These are phyloP conservation scores for Dynastes tityus DNA, from an alignment of 2,888 invertebrate genomes.

Conservation along the genomic window DNA sequence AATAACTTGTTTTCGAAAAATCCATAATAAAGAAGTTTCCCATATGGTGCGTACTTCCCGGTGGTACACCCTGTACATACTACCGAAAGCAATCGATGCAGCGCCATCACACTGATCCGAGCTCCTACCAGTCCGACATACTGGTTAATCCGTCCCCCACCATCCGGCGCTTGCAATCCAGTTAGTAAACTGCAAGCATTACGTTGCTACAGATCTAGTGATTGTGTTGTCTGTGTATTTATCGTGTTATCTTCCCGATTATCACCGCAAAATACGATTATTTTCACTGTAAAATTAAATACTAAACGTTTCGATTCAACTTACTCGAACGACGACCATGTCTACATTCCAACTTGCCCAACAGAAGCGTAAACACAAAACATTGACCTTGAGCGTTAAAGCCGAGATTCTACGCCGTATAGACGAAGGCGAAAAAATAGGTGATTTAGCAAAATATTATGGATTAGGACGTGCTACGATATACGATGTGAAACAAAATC, in stretches of 20 bases:
- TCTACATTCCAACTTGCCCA: background rate
- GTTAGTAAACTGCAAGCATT: too few relatives aligned
- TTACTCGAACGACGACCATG: background rate
- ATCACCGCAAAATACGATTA: background rate
- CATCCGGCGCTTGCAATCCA: background rate
- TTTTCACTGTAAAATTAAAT: background rate
- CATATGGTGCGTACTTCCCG: too few relatives aligned
- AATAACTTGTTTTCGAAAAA: too few relatives aligned
- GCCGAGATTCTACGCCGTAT: conserved; percentile 13
- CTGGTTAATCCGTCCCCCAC: conserved; percentile 6
- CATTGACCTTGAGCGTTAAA: conserved; percentile 31
- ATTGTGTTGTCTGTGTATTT: background rate
- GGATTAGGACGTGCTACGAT: conserved; percentile 37
- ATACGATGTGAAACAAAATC: conserved; percentile 27
- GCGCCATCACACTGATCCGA: conserved; percentile 8
- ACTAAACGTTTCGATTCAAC: background rate
- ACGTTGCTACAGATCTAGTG: too few relatives aligned
- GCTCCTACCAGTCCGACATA: background rate
- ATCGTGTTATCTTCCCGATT: background rate
- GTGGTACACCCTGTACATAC: too few relatives aligned
- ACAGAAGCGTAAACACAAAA: conserved; percentile 39
- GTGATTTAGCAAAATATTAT: conserved; percentile 25
- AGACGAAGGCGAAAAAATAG: conserved; percentile 20
- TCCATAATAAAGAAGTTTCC: too few relatives aligned
- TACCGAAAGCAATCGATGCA: background rate